Conservation (phyloP, 2,113 vertebrate species). For the Dicrurus megarhynchus region DNA sequence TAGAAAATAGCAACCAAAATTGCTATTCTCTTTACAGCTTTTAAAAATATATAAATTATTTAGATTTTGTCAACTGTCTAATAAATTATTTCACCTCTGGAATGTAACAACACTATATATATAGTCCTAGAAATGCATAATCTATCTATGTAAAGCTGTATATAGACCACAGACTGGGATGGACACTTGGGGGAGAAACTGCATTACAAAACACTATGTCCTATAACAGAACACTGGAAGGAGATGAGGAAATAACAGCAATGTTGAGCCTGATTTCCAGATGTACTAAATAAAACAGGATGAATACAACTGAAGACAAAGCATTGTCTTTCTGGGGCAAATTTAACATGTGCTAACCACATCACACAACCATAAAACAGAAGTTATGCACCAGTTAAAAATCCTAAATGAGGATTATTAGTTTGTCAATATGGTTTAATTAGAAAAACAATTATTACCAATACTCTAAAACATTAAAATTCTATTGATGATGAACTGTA, state of each 20-base stretch:
- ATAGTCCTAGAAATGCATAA: not conserved
- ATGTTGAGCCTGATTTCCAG: not conserved
- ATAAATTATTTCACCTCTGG: not conserved
- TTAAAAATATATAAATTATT: not conserved
- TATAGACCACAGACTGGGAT: not conserved
- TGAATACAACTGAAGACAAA: not conserved
- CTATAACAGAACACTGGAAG: not conserved
- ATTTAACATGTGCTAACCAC: not conserved
- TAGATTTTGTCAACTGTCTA: not conserved
- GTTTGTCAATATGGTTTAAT: not conserved
- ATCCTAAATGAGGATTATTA: not conserved
- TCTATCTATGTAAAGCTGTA: not conserved
- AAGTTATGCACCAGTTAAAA: not conserved
- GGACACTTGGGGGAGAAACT: not conserved
- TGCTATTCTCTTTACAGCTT: not conserved
- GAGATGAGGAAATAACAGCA: not conserved
- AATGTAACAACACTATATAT: not conserved
- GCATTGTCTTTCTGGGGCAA: not conserved
- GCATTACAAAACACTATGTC: not conserved
- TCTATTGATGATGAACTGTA: not conserved
- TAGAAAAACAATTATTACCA: not conserved
- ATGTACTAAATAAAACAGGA: not conserved
- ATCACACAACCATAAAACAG: not conserved
- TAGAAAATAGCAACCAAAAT: slow-evolving; percentile 35
- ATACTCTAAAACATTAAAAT: not conserved